A percentile compares a stretch with the other conserved stretches of the same genome.
Evolutionary conservation across 1,140 invertebrate genomes (phyloP).

Genomic region (Heliconius nattereri): DNA sequence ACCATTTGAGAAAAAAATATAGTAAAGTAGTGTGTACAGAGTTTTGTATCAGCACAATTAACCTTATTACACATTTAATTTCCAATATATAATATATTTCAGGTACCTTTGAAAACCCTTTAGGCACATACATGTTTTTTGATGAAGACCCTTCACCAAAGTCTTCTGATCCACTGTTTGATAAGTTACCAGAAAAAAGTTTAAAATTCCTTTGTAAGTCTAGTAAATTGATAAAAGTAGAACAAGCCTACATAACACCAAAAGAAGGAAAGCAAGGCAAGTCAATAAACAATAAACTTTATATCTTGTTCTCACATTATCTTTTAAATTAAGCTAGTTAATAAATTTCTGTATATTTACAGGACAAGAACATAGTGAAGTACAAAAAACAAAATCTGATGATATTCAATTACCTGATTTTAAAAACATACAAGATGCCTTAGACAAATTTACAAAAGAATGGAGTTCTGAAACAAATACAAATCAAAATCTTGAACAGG

Average conservation of each 20-base stretch:
- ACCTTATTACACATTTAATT: not conserved
- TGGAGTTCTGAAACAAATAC: slow-evolving; percentile 35
- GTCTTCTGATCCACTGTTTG: slow-evolving; percentile 67
- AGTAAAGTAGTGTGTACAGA: not conserved
- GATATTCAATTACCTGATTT: slow-evolving; percentile 53
- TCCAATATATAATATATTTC: not conserved
- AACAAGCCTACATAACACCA: slow-evolving; percentile 74
- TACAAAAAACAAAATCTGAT: slow-evolving; percentile 40
- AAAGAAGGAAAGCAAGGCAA: slow-evolving; percentile 60
- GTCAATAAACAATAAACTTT: slow-evolving; percentile 14
- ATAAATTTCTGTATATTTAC: slow-evolving; percentile 21
- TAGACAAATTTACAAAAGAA: slow-evolving; percentile 59
- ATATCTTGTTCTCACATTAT: not conserved
- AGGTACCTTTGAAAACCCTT: slow-evolving; percentile 69
- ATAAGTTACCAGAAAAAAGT: slow-evolving; percentile 67
- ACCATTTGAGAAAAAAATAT: not conserved
- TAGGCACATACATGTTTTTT: slow-evolving; percentile 78
- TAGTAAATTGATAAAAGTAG: slow-evolving; percentile 67
- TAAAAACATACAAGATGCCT: slow-evolving; percentile 58
- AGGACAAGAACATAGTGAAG: slow-evolving; percentile 47
- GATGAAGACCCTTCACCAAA: slow-evolving; percentile 61
- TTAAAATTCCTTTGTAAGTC: slow-evolving; percentile 72
- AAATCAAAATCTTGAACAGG: not conserved
- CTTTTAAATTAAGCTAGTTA: not conserved
- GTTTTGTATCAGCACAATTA: not conserved